Base-by-base conservation (phyloP, 2,113 vertebrate genomes). In the Hippopotamus amphibius region DNA sequence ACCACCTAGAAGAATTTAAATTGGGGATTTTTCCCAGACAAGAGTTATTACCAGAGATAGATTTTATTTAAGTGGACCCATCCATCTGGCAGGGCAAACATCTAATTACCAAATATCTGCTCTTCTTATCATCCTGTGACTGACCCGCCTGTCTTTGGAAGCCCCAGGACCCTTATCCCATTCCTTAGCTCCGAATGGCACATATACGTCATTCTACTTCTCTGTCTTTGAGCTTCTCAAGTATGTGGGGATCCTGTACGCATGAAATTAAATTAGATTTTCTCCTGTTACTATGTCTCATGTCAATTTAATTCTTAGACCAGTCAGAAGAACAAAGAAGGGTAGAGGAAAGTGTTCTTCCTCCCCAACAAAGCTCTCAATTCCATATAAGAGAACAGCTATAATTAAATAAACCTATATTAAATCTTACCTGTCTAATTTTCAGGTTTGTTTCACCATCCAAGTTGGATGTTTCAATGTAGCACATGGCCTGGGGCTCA, bases 361-460 rank as follows among this genome's bases (percentile, higher is more conserved):
- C 77, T 55, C 50, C 14, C 11, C 76, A 53, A 22, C 53, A 79
- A 81, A 41, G 41, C 19, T 86, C 6, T 37, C 41, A 53, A 90
- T 41, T 48, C 53, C 68, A 61, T 5, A 24, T 55, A 80, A 87
- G 61, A 59, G 74, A 96, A 82, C 41, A 77, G 41, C 16, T 85
- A 71, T 21, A 7, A 76, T 41, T n/a, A 55, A 2, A 89, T 55
- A 84, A 72, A 57, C 24, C 46, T 24, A 12, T 5, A 28, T 26
- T 7, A 81, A 33, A 81, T 98, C 98, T 98, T 98, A 99, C 99
- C 99, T 99, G 99, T 98, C 99, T 98, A 97, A 99, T 99, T 99
- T 99, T 99, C 94, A 99, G 99, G 98, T 99, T 99, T 55, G 99
- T 99, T 98, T 99, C 99, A 96, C 99, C 99, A 96, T 99, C 99